Evolutionary conservation across 2,888 invertebrate genomes (phyloP).

Genomic region (Notodromas monacha): DNA sequence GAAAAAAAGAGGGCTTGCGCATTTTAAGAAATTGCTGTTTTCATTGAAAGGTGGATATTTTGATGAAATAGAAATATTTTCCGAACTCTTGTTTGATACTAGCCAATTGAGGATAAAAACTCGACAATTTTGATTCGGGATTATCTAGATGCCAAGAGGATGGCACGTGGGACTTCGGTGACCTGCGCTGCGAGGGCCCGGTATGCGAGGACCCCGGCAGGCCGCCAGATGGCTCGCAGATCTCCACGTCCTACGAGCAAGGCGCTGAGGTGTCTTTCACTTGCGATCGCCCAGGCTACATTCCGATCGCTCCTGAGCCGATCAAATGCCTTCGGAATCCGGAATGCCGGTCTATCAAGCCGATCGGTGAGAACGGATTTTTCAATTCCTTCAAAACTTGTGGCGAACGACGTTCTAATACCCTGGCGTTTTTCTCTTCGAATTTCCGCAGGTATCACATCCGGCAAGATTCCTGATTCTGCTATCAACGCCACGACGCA

Average conservation of each 20-base stretch:
- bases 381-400: too few relatives aligned
- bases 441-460: too few relatives aligned
- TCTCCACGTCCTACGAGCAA: slow-evolving; percentile 28
- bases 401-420: too few relatives aligned
- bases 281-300: slow-evolving; percentile 65
- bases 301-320: slow-evolving; percentile 58
- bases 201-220: slow-evolving; percentile 83
- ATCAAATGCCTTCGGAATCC: slow-evolving; percentile 68
- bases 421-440: too few relatives aligned
- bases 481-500: slow-evolving; percentile 84
- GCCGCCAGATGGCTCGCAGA: slow-evolving; percentile 62
- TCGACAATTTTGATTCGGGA: too few relatives aligned
- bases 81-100: too few relatives aligned
- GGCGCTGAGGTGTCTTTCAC: slow-evolving; percentile 65
- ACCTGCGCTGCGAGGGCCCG: slow-evolving; percentile 74
- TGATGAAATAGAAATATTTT: too few relatives aligned
- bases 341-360: slow-evolving; percentile 66
- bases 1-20: too few relatives aligned
- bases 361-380: too few relatives aligned
- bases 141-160: slow-evolving; percentile 44
- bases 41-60: too few relatives aligned
- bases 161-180: slow-evolving; percentile 89
- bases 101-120: too few relatives aligned
- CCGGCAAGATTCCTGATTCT: slow-evolving; percentile 67
- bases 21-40: too few relatives aligned